Percentiles rank a stretch among this genome's conserved stretches.
Conservation (phyloP, 1,140 invertebrate genomes). For the Drosophila mojavensis region DNA sequence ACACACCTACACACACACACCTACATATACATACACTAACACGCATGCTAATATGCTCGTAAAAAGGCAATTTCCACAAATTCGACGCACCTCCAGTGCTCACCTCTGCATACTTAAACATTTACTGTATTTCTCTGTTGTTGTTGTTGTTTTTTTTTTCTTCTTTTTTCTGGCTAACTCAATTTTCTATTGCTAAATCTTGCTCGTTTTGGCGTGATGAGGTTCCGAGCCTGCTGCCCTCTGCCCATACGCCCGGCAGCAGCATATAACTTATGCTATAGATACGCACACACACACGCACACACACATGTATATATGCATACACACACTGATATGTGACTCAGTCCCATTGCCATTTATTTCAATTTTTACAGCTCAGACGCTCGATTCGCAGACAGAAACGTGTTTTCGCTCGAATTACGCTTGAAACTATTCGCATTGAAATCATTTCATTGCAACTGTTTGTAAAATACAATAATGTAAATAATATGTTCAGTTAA, state of each 20-base stretch:
- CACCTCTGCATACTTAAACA: constrained; percentile 59
- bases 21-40: constrained; percentile 28
- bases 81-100: constrained; percentile 47
- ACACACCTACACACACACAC: constrained; percentile 5
- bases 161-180: constrained; percentile 62
- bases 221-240: constrained; percentile 32
- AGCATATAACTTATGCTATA: constrained; percentile 68
- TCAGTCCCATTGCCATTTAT: constrained; percentile 69
- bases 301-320: constrained; percentile 23
- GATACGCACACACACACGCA: constrained; percentile 25
- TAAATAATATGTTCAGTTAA: constrained; percentile 3
- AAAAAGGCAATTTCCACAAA: constrained; percentile 83
- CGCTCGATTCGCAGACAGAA: constrained; percentile 36
- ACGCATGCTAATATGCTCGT: constrained; percentile 77
- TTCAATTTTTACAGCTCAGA: constrained; percentile 73
- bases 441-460: not conserved
- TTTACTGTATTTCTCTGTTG: constrained; percentile 34
- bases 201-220: constrained; percentile 43
- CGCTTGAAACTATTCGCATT: constrained; percentile 1
- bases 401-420: not conserved
- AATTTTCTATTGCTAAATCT: constrained; percentile 79
- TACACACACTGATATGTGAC: constrained; percentile 17
- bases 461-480: constrained; percentile 2
- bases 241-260: constrained; percentile 52
- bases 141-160: not conserved